A percentile compares a stretch with the other conserved stretches of the same genome.
These are phyloP conservation scores for Nomada hirtipes DNA, from an alignment of 2,888 invertebrate genomes.

Conservation along the genomic window DNA sequence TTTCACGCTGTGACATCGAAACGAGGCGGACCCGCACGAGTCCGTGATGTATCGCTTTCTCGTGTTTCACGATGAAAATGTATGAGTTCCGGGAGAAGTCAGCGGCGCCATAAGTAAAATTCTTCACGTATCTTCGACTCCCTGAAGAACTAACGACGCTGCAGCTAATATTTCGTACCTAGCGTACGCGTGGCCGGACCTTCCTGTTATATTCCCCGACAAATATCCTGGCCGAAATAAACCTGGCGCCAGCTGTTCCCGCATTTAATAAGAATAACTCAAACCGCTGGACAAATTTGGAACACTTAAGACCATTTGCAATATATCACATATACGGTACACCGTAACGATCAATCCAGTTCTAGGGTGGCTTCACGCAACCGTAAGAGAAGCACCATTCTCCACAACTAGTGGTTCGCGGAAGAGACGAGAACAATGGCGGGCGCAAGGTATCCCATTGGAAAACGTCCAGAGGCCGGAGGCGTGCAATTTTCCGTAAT, in stretches of 20 bases:
- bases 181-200: slow-evolving; percentile 11
- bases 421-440: slow-evolving; percentile 37
- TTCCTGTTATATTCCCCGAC: slow-evolving; percentile 60
- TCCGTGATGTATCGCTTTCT: slow-evolving; percentile 34
- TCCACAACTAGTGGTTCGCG: not conserved
- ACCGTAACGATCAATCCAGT: not conserved
- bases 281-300: not conserved
- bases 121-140: slow-evolving; percentile 48
- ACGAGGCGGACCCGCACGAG: slow-evolving; percentile 9
- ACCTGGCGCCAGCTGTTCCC: slow-evolving; percentile 51
- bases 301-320: no score
- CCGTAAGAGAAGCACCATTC: not conserved
- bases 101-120: slow-evolving; percentile 23
- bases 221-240: slow-evolving; percentile 57
- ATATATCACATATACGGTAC: not conserved
- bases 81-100: slow-evolving; percentile 8
- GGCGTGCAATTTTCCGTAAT: slow-evolving; percentile 52
- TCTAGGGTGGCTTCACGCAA: not conserved
- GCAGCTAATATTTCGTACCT: slow-evolving; percentile 23
- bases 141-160: slow-evolving; percentile 39
- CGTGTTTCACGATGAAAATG: slow-evolving; percentile 41
- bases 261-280: not conserved
- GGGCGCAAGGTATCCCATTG: slow-evolving; percentile 50
- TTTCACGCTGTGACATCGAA: slow-evolving; percentile 15
- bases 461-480: slow-evolving; percentile 41